A percentile compares a stretch with the other conserved stretches of the same genome.
Conservation (phyloP, 1,140 invertebrate genomes). For the Neodiprion lecontei region DNA sequence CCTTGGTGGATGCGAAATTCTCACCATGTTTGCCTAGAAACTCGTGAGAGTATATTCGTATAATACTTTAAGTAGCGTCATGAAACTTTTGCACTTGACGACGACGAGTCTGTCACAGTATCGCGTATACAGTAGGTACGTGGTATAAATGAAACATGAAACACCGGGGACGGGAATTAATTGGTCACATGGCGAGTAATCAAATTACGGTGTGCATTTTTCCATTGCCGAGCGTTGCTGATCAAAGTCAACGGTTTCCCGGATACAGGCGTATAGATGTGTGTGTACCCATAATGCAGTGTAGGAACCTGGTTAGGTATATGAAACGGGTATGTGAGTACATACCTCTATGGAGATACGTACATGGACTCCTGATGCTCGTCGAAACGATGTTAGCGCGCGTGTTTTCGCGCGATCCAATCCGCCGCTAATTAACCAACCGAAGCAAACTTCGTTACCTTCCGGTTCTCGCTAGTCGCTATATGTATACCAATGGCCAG, state of each 20-base stretch:
- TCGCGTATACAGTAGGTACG: background rate
- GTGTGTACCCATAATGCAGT: too few species aligned
- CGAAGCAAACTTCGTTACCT: slow-evolving; percentile 37
- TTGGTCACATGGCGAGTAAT: background rate
- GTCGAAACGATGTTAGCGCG: slow-evolving; percentile 37
- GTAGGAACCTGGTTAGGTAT: too few species aligned
- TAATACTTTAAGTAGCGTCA: too few species aligned
- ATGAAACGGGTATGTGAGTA: too few species aligned
- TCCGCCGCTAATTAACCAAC: slow-evolving; percentile 45
- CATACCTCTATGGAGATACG: background rate
- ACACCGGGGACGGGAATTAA: background rate
- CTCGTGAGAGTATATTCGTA: too few species aligned
- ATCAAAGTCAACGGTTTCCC: background rate
- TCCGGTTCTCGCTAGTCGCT: slow-evolving; percentile 8
- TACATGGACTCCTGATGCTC: background rate
- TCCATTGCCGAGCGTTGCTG: background rate
- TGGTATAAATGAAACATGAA: background rate
- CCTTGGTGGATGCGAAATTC: too few species aligned
- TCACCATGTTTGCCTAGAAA: too few species aligned
- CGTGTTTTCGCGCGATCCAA: slow-evolving; percentile 36
- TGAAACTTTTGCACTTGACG: too few species aligned
- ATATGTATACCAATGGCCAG: background rate
- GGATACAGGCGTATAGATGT: background rate
- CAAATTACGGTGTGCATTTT: slow-evolving; percentile 2
- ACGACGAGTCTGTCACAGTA: too few species aligned